Conservation (phyloP, 2,888 invertebrate genomes). For the Ephialtes manifestator region DNA sequence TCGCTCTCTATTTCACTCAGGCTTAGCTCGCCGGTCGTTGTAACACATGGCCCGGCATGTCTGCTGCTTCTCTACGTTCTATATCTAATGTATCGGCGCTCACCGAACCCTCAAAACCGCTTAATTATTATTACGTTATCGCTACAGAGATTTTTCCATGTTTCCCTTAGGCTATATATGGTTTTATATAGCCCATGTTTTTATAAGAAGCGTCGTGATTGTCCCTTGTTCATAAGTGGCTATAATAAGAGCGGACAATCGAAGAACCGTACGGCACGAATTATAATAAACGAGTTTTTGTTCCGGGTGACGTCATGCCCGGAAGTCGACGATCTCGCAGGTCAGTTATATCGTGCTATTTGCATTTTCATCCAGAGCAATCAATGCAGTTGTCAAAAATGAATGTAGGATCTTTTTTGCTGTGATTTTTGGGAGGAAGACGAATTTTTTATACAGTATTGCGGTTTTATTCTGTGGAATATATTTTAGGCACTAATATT, state of each 20-base stretch:
- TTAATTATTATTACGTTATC: slow-evolving; percentile 59
- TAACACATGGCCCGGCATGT: slow-evolving; percentile 81
- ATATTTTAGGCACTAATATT: no score
- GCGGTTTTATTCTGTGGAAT: no score
- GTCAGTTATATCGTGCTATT: background rate
- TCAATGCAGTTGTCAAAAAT: background rate
- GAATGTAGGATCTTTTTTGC: background rate
- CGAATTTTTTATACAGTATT: background rate
- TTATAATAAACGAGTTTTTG: background rate
- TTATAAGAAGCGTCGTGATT: background rate
- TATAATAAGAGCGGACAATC: background rate
- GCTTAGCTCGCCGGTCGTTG: slow-evolving; percentile 67
- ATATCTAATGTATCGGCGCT: background rate
- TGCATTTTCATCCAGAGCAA: background rate
- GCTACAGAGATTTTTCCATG: slow-evolving; percentile 16
- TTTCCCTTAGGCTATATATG: background rate
- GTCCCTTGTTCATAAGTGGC: background rate
- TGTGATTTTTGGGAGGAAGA: no score
- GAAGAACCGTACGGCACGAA: background rate
- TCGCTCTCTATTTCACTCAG: slow-evolving; percentile 63
- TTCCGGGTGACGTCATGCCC: background rate
- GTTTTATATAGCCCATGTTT: background rate
- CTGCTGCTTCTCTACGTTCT: slow-evolving; percentile 48
- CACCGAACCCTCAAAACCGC: slow-evolving; percentile 39
- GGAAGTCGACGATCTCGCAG: background rate